Evolutionary conservation across 2,888 invertebrate genomes (phyloP).

Genomic region (Podotricha telesiphe): DNA sequence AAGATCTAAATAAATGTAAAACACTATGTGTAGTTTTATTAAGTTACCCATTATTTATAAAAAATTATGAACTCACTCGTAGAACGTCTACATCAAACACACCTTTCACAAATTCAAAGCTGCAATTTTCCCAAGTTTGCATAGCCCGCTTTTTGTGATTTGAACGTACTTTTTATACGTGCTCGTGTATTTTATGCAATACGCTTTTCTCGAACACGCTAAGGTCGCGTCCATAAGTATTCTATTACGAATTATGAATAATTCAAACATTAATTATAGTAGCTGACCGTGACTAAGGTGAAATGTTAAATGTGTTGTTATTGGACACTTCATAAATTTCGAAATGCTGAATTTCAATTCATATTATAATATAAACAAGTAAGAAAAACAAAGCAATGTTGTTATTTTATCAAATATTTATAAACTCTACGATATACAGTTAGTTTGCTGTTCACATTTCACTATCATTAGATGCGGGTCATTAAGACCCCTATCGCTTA

Average conservation of each 20-base stretch:
- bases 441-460: conserved; percentile 34
- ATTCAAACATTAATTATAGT: conserved; percentile 41
- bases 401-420: conserved; percentile 3
- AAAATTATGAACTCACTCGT: background rate
- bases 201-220: conserved; percentile 56
- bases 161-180: conserved; percentile 45
- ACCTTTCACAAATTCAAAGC: conserved; percentile 3
- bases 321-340: background rate
- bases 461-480: conserved; percentile 47
- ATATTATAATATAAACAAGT: background rate
- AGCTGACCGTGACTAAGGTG: conserved; percentile 26
- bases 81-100: conserved; percentile 6
- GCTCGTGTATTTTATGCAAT: conserved; percentile 53
- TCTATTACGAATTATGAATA: conserved; percentile 35
- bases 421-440: conserved; percentile 14
- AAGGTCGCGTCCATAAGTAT: conserved; percentile 57
- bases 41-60: too few relatives aligned
- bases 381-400: background rate
- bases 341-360: background rate
- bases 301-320: conserved; percentile 7
- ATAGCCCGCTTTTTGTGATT: conserved; percentile 28
- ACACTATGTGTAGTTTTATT: too few relatives aligned
- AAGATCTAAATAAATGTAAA: too few relatives aligned
- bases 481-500: conserved; percentile 49
- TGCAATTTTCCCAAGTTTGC: conserved; percentile 28